phyloP scores from a whole-genome alignment of 2,888 invertebrate species.

The Microchrysa polita region DNA sequence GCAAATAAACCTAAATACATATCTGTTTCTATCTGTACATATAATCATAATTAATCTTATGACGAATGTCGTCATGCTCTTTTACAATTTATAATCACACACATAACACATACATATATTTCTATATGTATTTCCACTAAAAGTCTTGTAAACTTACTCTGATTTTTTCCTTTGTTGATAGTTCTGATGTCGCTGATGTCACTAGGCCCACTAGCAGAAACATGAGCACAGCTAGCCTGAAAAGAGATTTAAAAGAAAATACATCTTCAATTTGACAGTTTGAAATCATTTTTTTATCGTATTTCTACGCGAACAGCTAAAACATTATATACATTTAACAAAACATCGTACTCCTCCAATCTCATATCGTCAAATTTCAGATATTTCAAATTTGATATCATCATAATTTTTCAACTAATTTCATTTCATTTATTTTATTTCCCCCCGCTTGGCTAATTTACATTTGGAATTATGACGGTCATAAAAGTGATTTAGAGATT shows the following conservation, averaged over 20 bases:
- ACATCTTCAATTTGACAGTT: conserved; percentile 4
- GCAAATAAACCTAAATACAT: neutral
- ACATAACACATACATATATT: too few species aligned
- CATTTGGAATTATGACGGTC: conserved; percentile 34
- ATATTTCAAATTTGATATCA: conserved; percentile 17
- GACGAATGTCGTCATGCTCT: neutral
- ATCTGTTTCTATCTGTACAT: conserved; percentile 1
- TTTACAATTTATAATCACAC: neutral
- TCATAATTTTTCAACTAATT: neutral
- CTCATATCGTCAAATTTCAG: neutral
- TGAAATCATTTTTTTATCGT: neutral
- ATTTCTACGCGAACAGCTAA: too few species aligned
- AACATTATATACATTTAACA: too few species aligned
- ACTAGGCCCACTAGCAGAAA: conserved; percentile 24
- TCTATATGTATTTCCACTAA: neutral
- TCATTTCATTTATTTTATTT: conserved; percentile 8
- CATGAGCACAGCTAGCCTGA: conserved; percentile 30
- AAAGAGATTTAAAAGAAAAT: conserved; percentile 24
- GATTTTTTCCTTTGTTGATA: conserved; percentile 48
- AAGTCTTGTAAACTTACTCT: conserved; percentile 46
- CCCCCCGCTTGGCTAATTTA: conserved; percentile 19
- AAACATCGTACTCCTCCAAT: neutral
- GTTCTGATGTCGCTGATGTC: conserved; percentile 42
- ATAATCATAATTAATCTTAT: conserved; percentile 1
- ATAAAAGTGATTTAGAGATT: conserved; percentile 40